Conservation (phyloP, 2,113 vertebrate genomes). For the Callopanchax toddi region DNA sequence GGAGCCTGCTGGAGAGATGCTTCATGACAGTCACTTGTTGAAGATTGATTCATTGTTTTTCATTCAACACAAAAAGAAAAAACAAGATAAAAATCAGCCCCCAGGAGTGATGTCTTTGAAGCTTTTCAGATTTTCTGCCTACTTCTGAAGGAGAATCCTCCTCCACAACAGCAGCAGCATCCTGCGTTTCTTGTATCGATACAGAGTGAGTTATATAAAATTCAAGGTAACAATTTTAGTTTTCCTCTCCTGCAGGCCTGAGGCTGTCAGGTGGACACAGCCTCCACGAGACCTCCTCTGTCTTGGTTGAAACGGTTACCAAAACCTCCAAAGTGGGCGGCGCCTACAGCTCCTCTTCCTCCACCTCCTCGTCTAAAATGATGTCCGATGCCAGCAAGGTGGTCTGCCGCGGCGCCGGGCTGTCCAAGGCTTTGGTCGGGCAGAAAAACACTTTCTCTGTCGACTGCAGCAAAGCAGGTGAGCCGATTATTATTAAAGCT, state of each 20-base stretch:
- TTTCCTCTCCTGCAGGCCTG: constrained; percentile 73
- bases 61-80: constrained; percentile 15
- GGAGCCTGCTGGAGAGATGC: constrained; percentile 31
- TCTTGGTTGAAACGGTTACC: constrained; percentile 91
- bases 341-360: constrained; percentile 80
- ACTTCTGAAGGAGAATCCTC: constrained; percentile 6
- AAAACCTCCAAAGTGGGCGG: constrained; percentile 83
- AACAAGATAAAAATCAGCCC: constrained; percentile 14
- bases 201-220: constrained; percentile 43
- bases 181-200: constrained; percentile 22
- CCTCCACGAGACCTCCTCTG: constrained; percentile 94
- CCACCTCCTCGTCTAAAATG: constrained; percentile 80
- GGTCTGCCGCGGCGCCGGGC: constrained; percentile 87
- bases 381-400: constrained; percentile 91
- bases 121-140: constrained; percentile 32
- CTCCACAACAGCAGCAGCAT: constrained; percentile 10
- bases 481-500: constrained; percentile 26
- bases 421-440: constrained; percentile 86
- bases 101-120: no score
- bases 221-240: constrained; percentile 25
- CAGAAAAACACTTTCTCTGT: constrained; percentile 95
- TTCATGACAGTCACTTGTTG: constrained; percentile 2
- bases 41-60: not conserved
- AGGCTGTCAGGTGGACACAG: constrained; percentile 95
- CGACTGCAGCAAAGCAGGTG: constrained; percentile 95